phyloP scores from a whole-genome alignment of 2,888 invertebrate genomes.

The Eucera pruinosa region DNA sequence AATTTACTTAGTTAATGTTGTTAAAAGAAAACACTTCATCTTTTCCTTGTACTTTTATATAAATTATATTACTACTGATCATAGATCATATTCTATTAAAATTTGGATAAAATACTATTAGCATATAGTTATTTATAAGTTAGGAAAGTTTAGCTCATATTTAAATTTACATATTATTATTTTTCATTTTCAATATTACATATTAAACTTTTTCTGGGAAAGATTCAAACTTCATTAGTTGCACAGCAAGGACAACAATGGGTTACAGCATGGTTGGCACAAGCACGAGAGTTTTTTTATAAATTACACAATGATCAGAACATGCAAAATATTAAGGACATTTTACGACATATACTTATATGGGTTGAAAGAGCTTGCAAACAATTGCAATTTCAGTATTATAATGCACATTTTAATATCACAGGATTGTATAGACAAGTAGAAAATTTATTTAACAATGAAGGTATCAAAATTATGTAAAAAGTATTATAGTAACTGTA shows the following conservation, averaged over 20 bases:
- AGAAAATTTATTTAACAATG: slow-evolving; percentile 61
- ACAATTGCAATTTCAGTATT: slow-evolving; percentile 73
- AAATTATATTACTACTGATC: too few species aligned
- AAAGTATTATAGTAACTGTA: slow-evolving; percentile 53
- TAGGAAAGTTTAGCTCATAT: too few species aligned
- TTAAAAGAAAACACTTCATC: too few species aligned
- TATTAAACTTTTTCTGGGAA: slow-evolving; percentile 28
- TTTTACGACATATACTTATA: slow-evolving; percentile 64
- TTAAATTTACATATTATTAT: not conserved
- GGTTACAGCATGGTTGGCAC: slow-evolving; percentile 68
- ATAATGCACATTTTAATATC: slow-evolving; percentile 72
- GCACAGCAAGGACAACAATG: slow-evolving; percentile 78
- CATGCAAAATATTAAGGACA: slow-evolving; percentile 70
- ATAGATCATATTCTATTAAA: too few species aligned
- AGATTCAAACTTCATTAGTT: slow-evolving; percentile 76
- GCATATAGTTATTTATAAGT: too few species aligned
- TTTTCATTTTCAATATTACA: not conserved
- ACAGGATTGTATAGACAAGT: slow-evolving; percentile 73
- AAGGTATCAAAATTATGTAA: slow-evolving; percentile 67
- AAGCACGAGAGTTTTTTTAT: slow-evolving; percentile 69
- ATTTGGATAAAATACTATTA: too few species aligned
- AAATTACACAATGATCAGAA: slow-evolving; percentile 71
- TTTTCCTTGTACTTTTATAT: not conserved
- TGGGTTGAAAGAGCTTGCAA: slow-evolving; percentile 72
- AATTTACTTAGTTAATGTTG: too few species aligned